Percentiles rank a stretch among this genome's conserved stretches.
phyloP scores from a whole-genome alignment of 2,113 vertebrate species.

The Erinaceus europaeus region DNA sequence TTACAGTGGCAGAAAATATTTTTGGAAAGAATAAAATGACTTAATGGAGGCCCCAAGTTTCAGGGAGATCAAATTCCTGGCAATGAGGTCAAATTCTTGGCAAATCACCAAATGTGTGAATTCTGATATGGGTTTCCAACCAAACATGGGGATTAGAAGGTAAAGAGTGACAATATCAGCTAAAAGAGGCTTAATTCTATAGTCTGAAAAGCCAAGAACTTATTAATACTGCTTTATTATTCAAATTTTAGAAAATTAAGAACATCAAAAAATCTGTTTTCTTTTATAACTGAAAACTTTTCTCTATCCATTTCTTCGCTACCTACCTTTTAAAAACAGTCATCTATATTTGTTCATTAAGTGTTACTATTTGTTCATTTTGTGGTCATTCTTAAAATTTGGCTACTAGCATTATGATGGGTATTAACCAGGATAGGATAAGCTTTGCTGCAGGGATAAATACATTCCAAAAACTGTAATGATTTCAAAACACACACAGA shows the following conservation, averaged over 20 bases:
- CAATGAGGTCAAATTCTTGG: slow-evolving; percentile 30
- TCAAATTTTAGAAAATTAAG: not conserved
- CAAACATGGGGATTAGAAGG: not conserved
- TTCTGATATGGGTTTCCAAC: not conserved
- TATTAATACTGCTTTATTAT: not conserved
- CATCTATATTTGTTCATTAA: not conserved
- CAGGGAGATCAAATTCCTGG: not conserved
- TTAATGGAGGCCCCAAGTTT: not conserved
- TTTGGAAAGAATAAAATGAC: slow-evolving; percentile 6
- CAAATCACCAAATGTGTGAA: slow-evolving; percentile 2
- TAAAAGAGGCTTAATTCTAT: not conserved
- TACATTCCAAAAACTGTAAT: not conserved
- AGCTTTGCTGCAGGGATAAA: not conserved
- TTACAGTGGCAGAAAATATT: not conserved
- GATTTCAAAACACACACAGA: not conserved
- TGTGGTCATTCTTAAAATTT: not conserved
- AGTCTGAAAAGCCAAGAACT: not conserved
- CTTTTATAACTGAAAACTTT: not conserved
- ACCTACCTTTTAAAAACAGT: not conserved
- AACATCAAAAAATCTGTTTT: not conserved
- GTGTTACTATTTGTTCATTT: not conserved
- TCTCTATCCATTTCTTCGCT: not conserved
- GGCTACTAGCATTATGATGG: not conserved
- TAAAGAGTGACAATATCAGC: not conserved
- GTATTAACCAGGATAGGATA: not conserved